These are phyloP conservation scores for Nipponia nippon DNA, from an alignment of 2,113 vertebrate species.

Conservation along the genomic window DNA sequence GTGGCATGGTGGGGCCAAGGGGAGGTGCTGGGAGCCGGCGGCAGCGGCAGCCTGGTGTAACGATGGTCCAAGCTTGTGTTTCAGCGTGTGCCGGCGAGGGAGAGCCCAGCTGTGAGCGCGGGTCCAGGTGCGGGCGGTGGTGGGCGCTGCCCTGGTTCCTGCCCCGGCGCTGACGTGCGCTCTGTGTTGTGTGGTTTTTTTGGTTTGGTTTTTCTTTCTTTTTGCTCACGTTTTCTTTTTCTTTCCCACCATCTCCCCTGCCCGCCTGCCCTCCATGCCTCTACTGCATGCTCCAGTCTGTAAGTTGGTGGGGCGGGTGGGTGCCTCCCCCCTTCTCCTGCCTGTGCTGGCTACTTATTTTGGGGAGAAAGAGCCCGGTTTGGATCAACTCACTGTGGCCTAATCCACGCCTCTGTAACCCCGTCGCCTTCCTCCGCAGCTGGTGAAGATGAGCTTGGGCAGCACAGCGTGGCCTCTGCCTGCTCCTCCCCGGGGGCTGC, in stretches of 20 bases:
- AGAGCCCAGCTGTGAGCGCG: rapidly evolving
- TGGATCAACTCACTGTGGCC: background rate
- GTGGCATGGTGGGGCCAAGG: background rate
- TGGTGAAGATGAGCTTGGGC: slow-evolving; percentile 30
- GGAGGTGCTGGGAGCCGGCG: background rate
- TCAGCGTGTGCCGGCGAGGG: background rate
- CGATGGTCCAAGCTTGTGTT: background rate
- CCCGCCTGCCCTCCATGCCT: slow-evolving; percentile 65
- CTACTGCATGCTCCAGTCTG: slow-evolving; percentile 87
- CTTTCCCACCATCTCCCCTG: slow-evolving; percentile 62
- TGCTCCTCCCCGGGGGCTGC: background rate
- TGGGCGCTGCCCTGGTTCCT: background rate
- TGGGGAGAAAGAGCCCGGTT: background rate
- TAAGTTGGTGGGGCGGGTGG: slow-evolving; percentile 77
- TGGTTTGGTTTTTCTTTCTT: slow-evolving; percentile 46
- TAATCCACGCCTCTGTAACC: background rate
- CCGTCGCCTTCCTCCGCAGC: background rate
- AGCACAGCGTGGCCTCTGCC: background rate
- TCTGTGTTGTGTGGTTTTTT: background rate
- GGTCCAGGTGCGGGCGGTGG: background rate
- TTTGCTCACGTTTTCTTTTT: slow-evolving; percentile 65
- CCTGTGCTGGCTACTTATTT: background rate
- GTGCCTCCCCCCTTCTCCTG: background rate
- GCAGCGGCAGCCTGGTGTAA: rapidly evolving
- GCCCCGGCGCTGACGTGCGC: rapidly evolving